These are phyloP conservation scores for Choloepus didactylus DNA, from an alignment of 2,797 vertebrate genomes.

Conservation along the genomic window DNA sequence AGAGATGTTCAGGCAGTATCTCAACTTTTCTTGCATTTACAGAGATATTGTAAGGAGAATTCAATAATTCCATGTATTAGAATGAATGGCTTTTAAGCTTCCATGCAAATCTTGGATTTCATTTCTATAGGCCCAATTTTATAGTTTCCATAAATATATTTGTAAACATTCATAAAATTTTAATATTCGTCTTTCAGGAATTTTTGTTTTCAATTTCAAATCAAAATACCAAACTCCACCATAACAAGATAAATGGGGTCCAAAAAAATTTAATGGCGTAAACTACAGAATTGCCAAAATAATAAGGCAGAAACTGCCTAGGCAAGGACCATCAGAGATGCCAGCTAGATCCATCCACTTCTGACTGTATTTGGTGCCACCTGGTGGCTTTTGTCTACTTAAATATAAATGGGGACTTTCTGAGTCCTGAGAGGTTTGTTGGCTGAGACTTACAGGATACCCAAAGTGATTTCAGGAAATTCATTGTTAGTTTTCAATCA, in stretches of 20 bases:
- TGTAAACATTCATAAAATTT: neutral
- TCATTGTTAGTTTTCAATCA: neutral
- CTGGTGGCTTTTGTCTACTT: conserved; percentile 64
- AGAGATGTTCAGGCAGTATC: neutral
- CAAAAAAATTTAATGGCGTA: neutral
- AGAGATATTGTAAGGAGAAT: neutral
- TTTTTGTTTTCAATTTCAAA: neutral
- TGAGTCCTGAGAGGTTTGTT: neutral
- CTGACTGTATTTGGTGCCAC: conserved; percentile 73
- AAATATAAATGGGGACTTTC: neutral
- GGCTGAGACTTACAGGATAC: neutral
- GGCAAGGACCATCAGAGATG: neutral
- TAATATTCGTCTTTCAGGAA: neutral
- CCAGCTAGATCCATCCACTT: neutral
- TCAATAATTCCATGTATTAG: neutral
- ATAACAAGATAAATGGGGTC: neutral
- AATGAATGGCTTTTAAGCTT: conserved; percentile 30
- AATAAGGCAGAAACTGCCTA: neutral
- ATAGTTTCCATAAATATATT: neutral
- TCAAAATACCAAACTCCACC: neutral
- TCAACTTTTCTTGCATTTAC: neutral
- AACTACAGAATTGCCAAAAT: neutral
- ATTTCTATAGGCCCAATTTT: conserved; percentile 11
- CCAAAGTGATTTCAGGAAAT: neutral
- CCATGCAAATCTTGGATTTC: neutral